Evolutionary conservation across 2,888 invertebrate genomes (phyloP).

Genomic region (Andrena trimmerana): DNA sequence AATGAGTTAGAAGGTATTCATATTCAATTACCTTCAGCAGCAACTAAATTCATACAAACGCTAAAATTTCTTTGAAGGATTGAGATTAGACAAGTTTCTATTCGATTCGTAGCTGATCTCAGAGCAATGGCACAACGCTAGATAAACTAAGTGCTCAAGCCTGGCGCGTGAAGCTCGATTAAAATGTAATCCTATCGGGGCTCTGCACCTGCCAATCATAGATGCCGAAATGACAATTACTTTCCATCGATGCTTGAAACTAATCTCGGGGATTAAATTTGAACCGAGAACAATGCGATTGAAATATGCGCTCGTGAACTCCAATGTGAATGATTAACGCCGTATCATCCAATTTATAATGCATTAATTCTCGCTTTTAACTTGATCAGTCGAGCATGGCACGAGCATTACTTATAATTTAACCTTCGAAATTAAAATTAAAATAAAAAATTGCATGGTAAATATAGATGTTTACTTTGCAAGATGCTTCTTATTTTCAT

Average conservation of each 20-base stretch:
- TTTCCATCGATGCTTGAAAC: constrained; percentile 34
- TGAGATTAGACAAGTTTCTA: background rate
- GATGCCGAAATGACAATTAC: constrained; percentile 57
- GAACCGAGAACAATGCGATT: constrained; percentile 33
- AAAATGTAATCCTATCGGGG: constrained; percentile 65
- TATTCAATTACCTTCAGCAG: too few relatives aligned
- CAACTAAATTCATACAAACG: background rate
- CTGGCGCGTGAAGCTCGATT: constrained; percentile 52
- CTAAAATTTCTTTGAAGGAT: background rate
- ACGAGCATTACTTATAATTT: background rate
- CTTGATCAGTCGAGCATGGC: background rate
- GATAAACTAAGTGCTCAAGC: constrained; percentile 45
- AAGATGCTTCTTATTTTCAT: too few relatives aligned
- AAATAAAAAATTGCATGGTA: too few relatives aligned
- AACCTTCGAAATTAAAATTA: too few relatives aligned
- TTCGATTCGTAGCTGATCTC: constrained; percentile 32
- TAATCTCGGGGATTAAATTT: constrained; percentile 60
- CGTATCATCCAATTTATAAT: background rate
- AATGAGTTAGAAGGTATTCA: too few relatives aligned
- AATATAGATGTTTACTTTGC: too few relatives aligned
- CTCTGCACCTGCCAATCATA: constrained; percentile 48
- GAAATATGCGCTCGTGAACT: background rate
- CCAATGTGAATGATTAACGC: constrained; percentile 3
- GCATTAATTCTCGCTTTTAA: background rate
- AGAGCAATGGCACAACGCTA: constrained; percentile 36